Evolutionary conservation across 2,797 vertebrate species (phyloP).

Genomic region (Microcaecilia unicolor): DNA sequence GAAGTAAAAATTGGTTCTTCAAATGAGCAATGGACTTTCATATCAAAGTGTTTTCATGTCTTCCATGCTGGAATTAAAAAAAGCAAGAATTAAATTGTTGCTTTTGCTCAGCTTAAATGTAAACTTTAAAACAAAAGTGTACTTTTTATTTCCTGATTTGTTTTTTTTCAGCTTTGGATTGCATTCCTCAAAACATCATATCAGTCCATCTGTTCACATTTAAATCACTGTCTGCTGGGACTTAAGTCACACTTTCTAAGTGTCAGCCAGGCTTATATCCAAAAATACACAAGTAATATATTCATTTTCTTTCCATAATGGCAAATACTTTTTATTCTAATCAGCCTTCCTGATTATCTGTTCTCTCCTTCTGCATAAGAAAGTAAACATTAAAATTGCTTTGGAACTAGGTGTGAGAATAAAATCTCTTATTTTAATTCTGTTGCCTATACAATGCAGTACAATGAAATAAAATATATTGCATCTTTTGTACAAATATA

Average conservation of each 20-base stretch:
- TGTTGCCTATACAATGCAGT: no score
- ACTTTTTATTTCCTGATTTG: constrained; percentile 10
- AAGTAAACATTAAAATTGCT: no score
- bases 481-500: no score
- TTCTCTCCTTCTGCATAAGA: no score
- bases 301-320: constrained; percentile 18
- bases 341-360: background rate
- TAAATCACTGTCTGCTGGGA: constrained; percentile 29
- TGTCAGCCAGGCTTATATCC: constrained; percentile 2
- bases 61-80: no score
- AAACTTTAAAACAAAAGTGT: constrained; percentile 22
- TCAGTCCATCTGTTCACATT: constrained; percentile 29
- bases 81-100: background rate
- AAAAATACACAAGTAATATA: constrained; percentile 11
- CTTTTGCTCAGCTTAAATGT: constrained; percentile 9
- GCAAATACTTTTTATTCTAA: background rate
- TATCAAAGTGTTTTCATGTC: no score
- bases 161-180: constrained; percentile 23
- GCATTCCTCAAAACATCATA: constrained; percentile 21
- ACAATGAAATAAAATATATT: no score
- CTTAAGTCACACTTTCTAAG: constrained; percentile 3
- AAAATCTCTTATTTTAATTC: no score
- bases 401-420: no score
- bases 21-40: no score
- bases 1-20: no score